These are phyloP conservation scores for Calypte anna DNA, from an alignment of 2,113 vertebrate genomes.

Conservation along the genomic window DNA sequence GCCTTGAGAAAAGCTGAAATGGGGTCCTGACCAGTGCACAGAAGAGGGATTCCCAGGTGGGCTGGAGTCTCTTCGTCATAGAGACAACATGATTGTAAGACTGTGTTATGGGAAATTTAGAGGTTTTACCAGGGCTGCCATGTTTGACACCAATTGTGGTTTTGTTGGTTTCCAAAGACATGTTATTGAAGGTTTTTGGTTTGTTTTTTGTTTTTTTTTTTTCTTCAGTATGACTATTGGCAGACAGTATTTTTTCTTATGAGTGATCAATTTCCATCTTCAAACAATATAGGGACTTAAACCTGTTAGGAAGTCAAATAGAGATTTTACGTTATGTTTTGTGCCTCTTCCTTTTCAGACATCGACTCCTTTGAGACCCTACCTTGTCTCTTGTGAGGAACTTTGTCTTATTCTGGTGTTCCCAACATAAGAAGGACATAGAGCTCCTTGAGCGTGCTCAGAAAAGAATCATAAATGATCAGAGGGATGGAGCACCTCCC, in stretches of 20 bases:
- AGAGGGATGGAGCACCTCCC: too few relatives aligned
- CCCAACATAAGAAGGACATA: too few relatives aligned
- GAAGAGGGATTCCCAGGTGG: accelerated
- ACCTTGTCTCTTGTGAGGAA: too few relatives aligned
- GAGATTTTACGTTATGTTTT: neutral
- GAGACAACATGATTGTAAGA: neutral
- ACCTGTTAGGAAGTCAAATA: neutral
- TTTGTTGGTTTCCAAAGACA: neutral
- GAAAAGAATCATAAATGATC: too few relatives aligned
- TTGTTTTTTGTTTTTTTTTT: too few relatives aligned
- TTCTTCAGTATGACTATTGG: neutral
- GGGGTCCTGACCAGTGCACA: neutral
- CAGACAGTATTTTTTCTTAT: neutral
- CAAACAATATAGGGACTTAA: neutral
- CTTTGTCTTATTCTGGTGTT: too few relatives aligned
- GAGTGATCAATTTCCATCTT: neutral
- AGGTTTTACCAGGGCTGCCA: neutral
- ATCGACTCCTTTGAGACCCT: neutral
- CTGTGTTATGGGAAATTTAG: neutral
- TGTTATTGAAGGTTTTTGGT: neutral
- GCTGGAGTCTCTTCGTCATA: neutral
- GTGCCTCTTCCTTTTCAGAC: neutral
- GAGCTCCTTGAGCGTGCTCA: too few relatives aligned
- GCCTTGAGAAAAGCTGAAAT: neutral
- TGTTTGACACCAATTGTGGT: neutral